These are phyloP conservation scores for Upupa epops DNA, from an alignment of 2,113 vertebrate species.

Conservation along the genomic window DNA sequence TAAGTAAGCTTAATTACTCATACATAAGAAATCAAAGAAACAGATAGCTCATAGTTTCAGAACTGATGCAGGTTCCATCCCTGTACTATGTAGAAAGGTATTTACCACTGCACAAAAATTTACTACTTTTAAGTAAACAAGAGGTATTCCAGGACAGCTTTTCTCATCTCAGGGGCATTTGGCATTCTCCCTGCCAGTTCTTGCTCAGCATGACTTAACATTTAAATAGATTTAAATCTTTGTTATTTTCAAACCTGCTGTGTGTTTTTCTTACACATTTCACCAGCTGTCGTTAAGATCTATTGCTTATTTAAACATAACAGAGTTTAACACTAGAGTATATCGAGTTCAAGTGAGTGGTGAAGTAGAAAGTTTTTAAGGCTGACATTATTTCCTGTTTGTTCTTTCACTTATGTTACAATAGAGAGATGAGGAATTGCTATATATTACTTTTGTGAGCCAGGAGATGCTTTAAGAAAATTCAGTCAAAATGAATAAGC, in stretches of 20 bases:
- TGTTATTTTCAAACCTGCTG: not conserved
- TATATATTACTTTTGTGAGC: not conserved
- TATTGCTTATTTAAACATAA: constrained; percentile 43
- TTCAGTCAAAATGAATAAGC: not conserved
- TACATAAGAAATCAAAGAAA: not conserved
- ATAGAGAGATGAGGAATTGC: not conserved
- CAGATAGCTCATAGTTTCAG: not conserved
- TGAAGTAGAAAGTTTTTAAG: constrained; percentile 13
- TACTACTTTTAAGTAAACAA: not conserved
- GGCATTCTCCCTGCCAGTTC: rapidly evolving
- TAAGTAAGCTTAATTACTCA: not conserved
- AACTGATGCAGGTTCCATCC: not conserved
- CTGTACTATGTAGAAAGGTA: not conserved
- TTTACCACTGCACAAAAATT: not conserved
- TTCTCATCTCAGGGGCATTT: not conserved
- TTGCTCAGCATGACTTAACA: not conserved
- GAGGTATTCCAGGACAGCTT: not conserved
- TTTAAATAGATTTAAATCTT: not conserved
- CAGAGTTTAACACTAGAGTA: not conserved
- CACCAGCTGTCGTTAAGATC: not conserved
- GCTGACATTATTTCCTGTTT: constrained; percentile 36
- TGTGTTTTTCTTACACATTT: not conserved
- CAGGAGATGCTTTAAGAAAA: not conserved
- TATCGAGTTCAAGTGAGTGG: not conserved
- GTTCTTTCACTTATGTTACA: not conserved